Evolutionary conservation across 2,888 invertebrate genomes (phyloP).

Genomic region (Zygothrica quintamaculata): DNA sequence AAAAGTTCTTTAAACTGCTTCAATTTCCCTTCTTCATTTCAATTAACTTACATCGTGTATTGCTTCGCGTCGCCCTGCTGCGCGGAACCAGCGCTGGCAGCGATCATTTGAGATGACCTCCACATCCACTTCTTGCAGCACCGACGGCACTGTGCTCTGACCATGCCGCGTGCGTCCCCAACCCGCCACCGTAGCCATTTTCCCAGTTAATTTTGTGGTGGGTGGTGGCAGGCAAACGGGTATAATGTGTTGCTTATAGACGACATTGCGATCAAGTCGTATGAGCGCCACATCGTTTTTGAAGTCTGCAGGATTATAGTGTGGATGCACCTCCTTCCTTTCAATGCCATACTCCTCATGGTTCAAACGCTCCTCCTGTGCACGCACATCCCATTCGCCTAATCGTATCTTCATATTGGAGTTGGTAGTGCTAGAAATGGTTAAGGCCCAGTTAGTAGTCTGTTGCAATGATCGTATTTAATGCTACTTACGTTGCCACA

Average conservation of each 20-base stretch:
- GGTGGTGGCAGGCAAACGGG: constrained; percentile 95
- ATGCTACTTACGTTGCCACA: constrained; percentile 92
- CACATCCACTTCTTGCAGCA: constrained; percentile 93
- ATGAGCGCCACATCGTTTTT: constrained; percentile 95
- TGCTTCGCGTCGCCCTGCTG: constrained; percentile 94
- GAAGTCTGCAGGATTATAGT: constrained; percentile 95
- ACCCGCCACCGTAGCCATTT: constrained; percentile 95
- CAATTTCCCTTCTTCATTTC: too few species aligned
- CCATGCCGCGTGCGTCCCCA: constrained; percentile 97
- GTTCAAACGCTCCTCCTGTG: constrained; percentile 91
- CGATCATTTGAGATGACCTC: constrained; percentile 95
- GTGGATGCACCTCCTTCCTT: constrained; percentile 95
- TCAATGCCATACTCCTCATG: constrained; percentile 96
- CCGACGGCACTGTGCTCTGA: constrained; percentile 93
- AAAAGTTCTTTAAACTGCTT: background rate
- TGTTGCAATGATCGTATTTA: background rate
- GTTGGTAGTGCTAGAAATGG: constrained; percentile 90
- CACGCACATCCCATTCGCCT: constrained; percentile 96
- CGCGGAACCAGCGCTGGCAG: constrained; percentile 96
- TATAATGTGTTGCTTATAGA: constrained; percentile 95
- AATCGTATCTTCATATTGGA: constrained; percentile 94
- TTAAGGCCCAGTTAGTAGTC: background rate
- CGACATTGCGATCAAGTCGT: constrained; percentile 91
- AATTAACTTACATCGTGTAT: constrained; percentile 89
- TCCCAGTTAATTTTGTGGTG: constrained; percentile 91